Conservation (phyloP, 2,797 vertebrate species). For the Pangasius larnaudii region DNA sequence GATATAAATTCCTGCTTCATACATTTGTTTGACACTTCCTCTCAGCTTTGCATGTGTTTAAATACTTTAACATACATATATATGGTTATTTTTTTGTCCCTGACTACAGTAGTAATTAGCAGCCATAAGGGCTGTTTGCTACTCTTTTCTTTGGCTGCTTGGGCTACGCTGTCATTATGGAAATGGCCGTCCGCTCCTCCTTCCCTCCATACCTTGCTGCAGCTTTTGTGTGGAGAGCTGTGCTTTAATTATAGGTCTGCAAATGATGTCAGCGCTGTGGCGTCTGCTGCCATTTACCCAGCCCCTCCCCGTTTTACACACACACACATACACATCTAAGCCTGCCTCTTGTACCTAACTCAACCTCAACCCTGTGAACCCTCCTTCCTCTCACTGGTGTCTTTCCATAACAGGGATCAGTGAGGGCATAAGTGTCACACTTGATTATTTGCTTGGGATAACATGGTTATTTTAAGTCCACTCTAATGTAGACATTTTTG, state of each 20-base stretch:
- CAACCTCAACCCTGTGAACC: slow-evolving; percentile 22
- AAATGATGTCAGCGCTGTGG: slow-evolving; percentile 73
- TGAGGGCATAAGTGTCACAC: slow-evolving; percentile 51
- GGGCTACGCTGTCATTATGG: slow-evolving; percentile 74
- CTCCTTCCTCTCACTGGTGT: not conserved
- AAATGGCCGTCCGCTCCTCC: slow-evolving; percentile 66
- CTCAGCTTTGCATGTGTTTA: not conserved
- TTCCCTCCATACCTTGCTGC: slow-evolving; percentile 60
- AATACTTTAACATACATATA: slow-evolving; percentile 15
- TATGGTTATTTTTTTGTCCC: slow-evolving; percentile 45
- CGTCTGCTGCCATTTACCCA: slow-evolving; percentile 64
- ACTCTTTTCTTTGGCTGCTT: slow-evolving; percentile 51
- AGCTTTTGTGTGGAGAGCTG: slow-evolving; percentile 65
- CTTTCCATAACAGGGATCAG: slow-evolving; percentile 44
- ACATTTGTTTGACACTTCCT: not conserved
- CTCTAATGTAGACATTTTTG: not conserved
- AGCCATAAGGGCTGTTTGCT: slow-evolving; percentile 58
- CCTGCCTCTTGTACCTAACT: slow-evolving; percentile 45
- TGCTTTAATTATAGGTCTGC: slow-evolving; percentile 79
- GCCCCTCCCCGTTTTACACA: slow-evolving; percentile 34
- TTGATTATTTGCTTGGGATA: slow-evolving; percentile 60
- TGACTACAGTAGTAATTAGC: slow-evolving; percentile 71
- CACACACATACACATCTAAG: slow-evolving; percentile 43
- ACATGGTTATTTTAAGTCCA: slow-evolving; percentile 59
- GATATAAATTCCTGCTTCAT: not conserved